A percentile compares a stretch with the other conserved stretches of the same genome.
phyloP scores from a whole-genome alignment of 2,113 vertebrate species.

The Polyodon spathula region DNA sequence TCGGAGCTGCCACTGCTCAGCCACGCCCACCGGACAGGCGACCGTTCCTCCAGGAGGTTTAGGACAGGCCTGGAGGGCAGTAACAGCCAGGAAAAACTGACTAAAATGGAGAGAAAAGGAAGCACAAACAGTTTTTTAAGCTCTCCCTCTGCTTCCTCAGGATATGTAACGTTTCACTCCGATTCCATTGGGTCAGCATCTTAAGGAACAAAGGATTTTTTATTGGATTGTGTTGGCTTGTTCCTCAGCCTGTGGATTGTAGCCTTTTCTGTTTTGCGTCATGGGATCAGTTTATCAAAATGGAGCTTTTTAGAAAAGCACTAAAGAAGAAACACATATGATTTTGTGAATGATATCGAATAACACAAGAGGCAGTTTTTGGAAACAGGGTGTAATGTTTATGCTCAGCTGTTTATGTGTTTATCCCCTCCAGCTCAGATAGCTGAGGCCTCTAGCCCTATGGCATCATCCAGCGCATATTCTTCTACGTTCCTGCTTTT shows the following conservation, averaged over 20 bases:
- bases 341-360: neutral
- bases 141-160: constrained; percentile 68
- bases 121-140: constrained; percentile 79
- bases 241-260: constrained; percentile 14
- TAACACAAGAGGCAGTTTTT: neutral
- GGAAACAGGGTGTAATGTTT: neutral
- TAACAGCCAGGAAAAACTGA: constrained; percentile 44
- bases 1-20: constrained; percentile 29
- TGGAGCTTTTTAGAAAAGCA: constrained; percentile 14
- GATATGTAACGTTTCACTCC: constrained; percentile 68
- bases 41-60: constrained; percentile 28
- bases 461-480: too few species aligned
- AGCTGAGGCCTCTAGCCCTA: too few species aligned
- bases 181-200: constrained; percentile 70
- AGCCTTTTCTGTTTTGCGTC: constrained; percentile 7
- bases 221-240: constrained; percentile 8
- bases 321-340: constrained; percentile 4
- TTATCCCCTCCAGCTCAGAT: too few species aligned
- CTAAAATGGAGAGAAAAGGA: constrained; percentile 52
- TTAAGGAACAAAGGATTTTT: constrained; percentile 27
- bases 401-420: too few species aligned
- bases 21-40: constrained; percentile 26
- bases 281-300: constrained; percentile 15
- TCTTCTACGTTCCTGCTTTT: too few species aligned
- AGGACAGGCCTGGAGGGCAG: constrained; percentile 39